Percentiles rank a stretch among this genome's conserved stretches.
phyloP scores from a whole-genome alignment of 2,797 vertebrate genomes.

The Phoebastria nigripes region DNA sequence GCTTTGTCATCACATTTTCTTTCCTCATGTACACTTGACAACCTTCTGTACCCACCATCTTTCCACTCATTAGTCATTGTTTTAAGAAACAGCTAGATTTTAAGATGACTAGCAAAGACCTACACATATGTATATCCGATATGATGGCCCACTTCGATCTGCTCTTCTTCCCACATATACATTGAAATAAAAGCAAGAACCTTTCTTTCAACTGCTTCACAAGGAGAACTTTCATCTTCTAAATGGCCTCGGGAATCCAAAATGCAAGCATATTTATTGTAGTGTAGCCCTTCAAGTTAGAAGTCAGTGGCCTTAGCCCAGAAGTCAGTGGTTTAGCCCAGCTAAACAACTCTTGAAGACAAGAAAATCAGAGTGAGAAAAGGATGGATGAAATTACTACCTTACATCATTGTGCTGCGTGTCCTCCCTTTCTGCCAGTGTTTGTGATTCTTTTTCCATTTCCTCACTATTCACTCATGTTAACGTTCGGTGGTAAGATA shows the following conservation, averaged over 20 bases:
- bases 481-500: fast-evolving
- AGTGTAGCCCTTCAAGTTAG: not conserved
- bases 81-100: not conserved
- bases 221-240: not conserved
- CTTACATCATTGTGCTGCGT: not conserved
- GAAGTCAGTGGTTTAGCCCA: not conserved
- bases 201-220: not conserved
- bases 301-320: not conserved
- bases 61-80: not conserved
- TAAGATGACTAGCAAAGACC: not conserved
- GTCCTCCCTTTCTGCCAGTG: not conserved
- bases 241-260: not conserved
- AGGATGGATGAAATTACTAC: not conserved
- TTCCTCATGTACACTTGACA: not conserved
- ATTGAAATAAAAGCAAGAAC: not conserved
- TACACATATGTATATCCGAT: not conserved
- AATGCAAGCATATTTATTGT: not conserved
- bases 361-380: not conserved
- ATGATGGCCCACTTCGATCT: not conserved
- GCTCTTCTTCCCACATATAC: not conserved
- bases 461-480: not conserved
- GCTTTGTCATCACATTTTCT: not conserved
- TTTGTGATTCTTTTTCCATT: not conserved
- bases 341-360: not conserved
- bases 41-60: not conserved